A percentile compares a stretch with the other conserved stretches of the same genome.
These are phyloP conservation scores for Dugesia japonica DNA, from an alignment of 2,888 invertebrate species.

Conservation along the genomic window DNA sequence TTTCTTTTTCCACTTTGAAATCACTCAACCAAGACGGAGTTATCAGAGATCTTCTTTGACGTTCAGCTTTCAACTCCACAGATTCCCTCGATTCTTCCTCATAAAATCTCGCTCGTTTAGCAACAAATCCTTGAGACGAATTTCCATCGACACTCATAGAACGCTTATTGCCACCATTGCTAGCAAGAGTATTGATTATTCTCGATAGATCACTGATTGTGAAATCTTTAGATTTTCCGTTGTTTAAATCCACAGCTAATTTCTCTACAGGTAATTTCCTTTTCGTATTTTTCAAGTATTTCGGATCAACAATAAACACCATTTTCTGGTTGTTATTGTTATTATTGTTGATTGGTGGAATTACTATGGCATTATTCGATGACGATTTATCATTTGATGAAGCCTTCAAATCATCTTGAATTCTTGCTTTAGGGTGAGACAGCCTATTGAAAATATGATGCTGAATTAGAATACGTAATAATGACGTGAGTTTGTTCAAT, in stretches of 20 bases:
- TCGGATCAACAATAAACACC: neutral
- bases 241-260: neutral
- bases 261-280: neutral
- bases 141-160: neutral
- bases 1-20: neutral
- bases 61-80: neutral
- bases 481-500: neutral
- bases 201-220: neutral
- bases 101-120: neutral
- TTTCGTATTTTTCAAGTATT: neutral
- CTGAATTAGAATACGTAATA: neutral
- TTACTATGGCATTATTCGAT: neutral
- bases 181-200: neutral
- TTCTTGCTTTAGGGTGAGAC: neutral
- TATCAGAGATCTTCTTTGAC: neutral
- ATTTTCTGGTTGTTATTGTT: neutral
- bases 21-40: neutral
- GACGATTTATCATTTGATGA: neutral
- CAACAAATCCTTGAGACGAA: neutral
- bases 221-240: neutral
- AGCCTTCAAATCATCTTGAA: neutral
- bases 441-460: neutral
- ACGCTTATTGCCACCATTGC: neutral
- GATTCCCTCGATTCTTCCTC: neutral
- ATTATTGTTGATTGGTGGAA: no score